phyloP scores from a whole-genome alignment of 1,140 invertebrate species.

The Paralvinella palmiformis region DNA sequence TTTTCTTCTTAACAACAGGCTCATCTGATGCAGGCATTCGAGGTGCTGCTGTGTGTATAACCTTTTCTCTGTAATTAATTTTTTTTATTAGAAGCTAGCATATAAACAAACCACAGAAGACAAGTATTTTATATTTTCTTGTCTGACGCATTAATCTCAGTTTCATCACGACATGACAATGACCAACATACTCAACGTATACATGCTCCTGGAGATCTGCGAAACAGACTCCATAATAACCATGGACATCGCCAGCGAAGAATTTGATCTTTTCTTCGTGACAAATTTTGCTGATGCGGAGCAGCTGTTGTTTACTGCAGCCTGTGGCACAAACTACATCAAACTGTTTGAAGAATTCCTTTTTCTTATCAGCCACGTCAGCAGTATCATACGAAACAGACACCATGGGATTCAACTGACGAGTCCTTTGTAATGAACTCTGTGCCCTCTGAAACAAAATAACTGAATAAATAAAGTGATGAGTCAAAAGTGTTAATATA shows the following conservation, averaged over 20 bases:
- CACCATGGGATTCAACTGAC: constrained; percentile 88
- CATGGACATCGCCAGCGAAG: constrained; percentile 86
- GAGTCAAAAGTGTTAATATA: background rate
- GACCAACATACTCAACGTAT: constrained; percentile 71
- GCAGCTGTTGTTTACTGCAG: constrained; percentile 63
- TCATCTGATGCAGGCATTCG: background rate
- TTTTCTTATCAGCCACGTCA: constrained; percentile 57
- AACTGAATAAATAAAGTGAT: constrained; percentile 5
- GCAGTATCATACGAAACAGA: constrained; percentile 66
- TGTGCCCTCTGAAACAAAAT: constrained; percentile 67
- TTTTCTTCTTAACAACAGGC: background rate
- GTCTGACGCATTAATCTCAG: too few relatives aligned
- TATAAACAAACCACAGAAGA: constrained; percentile 6
- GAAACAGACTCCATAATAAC: constrained; percentile 87
- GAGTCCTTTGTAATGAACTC: constrained; percentile 68
- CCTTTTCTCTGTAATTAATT: background rate
- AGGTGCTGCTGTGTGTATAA: background rate
- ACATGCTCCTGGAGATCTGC: constrained; percentile 79
- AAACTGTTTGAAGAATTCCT: constrained; percentile 70
- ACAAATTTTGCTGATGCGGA: constrained; percentile 74
- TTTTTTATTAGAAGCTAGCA: background rate
- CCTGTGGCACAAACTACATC: constrained; percentile 79
- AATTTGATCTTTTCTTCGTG: constrained; percentile 74
- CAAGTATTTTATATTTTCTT: too few relatives aligned
- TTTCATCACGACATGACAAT: background rate